Evolutionary conservation across 2,113 vertebrate genomes (phyloP).

Genomic region (Oncorhynchus tshawytscha): DNA sequence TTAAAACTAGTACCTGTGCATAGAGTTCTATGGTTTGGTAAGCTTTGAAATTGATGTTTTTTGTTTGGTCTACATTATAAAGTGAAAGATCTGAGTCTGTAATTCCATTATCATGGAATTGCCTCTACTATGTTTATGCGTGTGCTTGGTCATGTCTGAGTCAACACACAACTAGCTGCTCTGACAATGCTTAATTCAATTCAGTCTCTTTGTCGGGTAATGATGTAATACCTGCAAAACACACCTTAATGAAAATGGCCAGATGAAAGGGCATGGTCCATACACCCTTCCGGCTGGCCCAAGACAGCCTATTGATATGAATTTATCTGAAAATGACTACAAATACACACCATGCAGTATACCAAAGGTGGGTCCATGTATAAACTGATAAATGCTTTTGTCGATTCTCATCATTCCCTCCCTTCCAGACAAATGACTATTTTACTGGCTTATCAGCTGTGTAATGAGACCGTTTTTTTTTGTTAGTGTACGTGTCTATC

Average conservation of each 20-base stretch:
- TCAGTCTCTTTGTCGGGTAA: constrained; percentile 38
- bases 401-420: neutral
- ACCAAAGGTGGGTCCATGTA: neutral
- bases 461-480: neutral
- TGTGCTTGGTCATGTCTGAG: constrained; percentile 1
- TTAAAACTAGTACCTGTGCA: too few relatives aligned
- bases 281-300: neutral
- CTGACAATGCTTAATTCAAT: neutral
- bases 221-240: neutral
- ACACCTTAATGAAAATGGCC: constrained; percentile 7
- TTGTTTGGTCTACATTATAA: too few relatives aligned
- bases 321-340: constrained; percentile 18
- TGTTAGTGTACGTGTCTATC: constrained; percentile 22
- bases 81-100: neutral
- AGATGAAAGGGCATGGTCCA: constrained; percentile 13
- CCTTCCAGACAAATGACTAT: constrained; percentile 9
- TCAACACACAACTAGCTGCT: neutral
- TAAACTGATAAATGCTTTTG: neutral
- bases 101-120: neutral
- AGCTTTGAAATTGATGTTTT: too few relatives aligned
- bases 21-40: too few relatives aligned
- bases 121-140: neutral
- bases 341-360: constrained; percentile 9
- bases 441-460: constrained; percentile 10
- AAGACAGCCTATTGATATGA: neutral